Base-by-base conservation (phyloP, 2,888 invertebrate genomes). In the Nomada flava region DNA sequence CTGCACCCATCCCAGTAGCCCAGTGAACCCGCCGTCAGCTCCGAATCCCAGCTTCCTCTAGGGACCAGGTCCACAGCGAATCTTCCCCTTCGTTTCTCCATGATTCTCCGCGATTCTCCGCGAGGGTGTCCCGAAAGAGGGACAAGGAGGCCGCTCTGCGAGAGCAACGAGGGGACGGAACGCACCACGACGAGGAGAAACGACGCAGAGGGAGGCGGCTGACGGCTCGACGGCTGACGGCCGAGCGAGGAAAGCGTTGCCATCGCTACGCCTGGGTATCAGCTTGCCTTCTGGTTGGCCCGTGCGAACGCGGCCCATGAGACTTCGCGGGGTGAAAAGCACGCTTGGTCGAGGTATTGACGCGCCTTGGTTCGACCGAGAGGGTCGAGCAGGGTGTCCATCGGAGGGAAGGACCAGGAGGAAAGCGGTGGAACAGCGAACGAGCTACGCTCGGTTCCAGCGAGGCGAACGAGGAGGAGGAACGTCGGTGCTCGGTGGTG, bases 191-290 rank as follows among this genome's bases (percentile, higher is more conserved):
- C 36, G 47, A 23, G 20, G 5, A 55, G 69, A 47, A 42, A n/a
- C 36, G 60, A 36, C 15, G 36, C 44, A 20, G 64, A n/a, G n/a
- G 52, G 23, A 23, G 55, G 20, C 50, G 64, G 70, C 26, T 68
- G 47, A 52, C 79, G 70, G 68, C 44, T 50, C 73, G 59, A 71
- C 72, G 23, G 65, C 69, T 55, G 71, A 67, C 63, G 78, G 78
- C 71, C 82, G 82, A 76, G 76, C 81, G 81, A 81, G 82, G 82
- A 80, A 83, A 85, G 90, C 92, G 93, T 93, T 93, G 93, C 93
- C 93, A 93, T 93, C 93, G 93, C 92, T 93, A 93, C 93, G 92
- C 88, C 89, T 87, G 89, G 89, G 90, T 92, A 93, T 92, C 92
- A 92, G 89, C 93, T 89, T 90, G 93, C 85, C 82, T 89, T 89